Evolutionary conservation across 2,797 vertebrate genomes (phyloP).

Genomic region (Helarctos malayanus): DNA sequence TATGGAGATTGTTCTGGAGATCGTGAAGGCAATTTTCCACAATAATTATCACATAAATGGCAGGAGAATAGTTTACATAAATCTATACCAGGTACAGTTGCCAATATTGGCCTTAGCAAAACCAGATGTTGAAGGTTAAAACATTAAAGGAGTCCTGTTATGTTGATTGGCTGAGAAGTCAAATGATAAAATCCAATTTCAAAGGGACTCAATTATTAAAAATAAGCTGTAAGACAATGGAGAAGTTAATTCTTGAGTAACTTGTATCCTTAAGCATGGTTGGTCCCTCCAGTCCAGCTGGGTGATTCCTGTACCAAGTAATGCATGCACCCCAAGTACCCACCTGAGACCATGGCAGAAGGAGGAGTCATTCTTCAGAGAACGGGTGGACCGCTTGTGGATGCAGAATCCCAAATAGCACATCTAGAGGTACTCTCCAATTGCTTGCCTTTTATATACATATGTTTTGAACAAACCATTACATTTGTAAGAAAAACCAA

Average conservation of each 20-base stretch:
- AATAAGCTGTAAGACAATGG: neutral
- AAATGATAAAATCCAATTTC: constrained; percentile 35
- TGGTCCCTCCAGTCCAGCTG: neutral
- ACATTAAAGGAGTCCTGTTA: neutral
- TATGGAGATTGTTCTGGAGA: neutral
- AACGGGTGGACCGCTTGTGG: neutral
- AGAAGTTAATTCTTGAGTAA: neutral
- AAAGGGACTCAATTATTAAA: neutral
- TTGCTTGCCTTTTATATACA: neutral
- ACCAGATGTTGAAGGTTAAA: neutral
- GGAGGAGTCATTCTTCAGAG: neutral
- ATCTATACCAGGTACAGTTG: neutral
- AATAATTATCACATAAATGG: neutral
- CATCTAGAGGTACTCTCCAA: neutral
- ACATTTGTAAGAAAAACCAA: neutral
- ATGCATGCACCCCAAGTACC: neutral
- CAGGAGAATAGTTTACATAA: neutral
- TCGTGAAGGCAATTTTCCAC: neutral
- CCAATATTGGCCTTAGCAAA: neutral
- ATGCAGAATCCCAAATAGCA: neutral
- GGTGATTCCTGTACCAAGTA: neutral
- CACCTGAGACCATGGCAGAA: neutral
- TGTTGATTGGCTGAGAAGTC: neutral
- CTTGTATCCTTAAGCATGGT: neutral
- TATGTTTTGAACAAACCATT: neutral